phyloP scores from a whole-genome alignment of 2,888 invertebrate species.

The Ormyrus rosae region DNA sequence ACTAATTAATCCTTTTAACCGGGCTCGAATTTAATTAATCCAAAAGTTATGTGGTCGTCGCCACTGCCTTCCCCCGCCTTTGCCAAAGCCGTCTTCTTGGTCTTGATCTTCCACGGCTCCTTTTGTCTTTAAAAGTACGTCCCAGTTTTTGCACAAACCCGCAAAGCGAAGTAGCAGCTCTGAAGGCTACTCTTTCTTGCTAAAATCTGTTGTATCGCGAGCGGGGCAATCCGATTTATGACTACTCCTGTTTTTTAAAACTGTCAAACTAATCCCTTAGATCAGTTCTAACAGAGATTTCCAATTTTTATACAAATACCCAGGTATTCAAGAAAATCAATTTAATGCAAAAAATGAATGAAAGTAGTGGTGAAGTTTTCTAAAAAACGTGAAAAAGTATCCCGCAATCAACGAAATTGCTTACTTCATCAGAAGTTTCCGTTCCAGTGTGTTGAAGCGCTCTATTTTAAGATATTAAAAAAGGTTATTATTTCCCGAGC shows the following conservation, averaged over 20 bases:
- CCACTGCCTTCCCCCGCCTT: slow-evolving; percentile 12
- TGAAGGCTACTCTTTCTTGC: neutral
- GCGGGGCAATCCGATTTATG: slow-evolving; percentile 33
- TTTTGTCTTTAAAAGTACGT: neutral
- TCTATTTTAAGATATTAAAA: neutral
- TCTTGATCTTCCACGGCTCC: neutral
- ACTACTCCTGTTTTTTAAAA: neutral
- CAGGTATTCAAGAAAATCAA: no score
- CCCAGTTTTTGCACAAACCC: slow-evolving; percentile 16
- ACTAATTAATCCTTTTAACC: slow-evolving; percentile 74
- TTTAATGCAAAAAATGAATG: no score
- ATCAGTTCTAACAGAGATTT: neutral
- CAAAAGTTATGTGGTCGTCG: slow-evolving; percentile 71
- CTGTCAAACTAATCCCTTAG: no score
- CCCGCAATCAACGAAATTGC: no score
- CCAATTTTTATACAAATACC: no score
- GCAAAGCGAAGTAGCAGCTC: neutral
- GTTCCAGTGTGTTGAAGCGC: no score
- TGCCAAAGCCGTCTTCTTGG: neutral
- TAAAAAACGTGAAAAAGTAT: no score
- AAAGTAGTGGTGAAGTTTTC: no score
- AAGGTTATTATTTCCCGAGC: neutral
- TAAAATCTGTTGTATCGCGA: slow-evolving; percentile 9
- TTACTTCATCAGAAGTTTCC: no score
- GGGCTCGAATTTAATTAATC: slow-evolving; percentile 73